Percentiles rank a stretch among this genome's conserved stretches.
phyloP scores from a whole-genome alignment of 2,888 invertebrate species.

The Rapana venosa region DNA sequence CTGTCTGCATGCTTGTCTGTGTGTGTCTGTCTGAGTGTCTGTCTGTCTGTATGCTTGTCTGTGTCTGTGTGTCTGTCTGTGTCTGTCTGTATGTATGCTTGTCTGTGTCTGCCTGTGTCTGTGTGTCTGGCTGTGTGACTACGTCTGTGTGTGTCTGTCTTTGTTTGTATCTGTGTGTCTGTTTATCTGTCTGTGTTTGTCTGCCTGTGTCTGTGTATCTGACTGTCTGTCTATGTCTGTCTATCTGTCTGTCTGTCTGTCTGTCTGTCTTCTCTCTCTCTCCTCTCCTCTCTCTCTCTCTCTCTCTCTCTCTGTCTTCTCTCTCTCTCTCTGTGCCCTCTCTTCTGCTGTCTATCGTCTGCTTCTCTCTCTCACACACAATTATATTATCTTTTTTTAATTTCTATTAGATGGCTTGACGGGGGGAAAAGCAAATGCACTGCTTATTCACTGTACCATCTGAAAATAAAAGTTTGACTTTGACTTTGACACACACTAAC shows the following conservation, averaged over 20 bases:
- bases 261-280: not conserved
- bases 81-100: not conserved
- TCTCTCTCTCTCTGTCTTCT: slow-evolving; percentile 7
- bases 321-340: not conserved
- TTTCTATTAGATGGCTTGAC: not conserved
- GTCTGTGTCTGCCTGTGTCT: not conserved
- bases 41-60: not conserved
- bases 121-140: not conserved
- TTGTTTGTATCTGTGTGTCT: not conserved
- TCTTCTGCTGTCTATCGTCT: too few relatives aligned
- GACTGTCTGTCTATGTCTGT: not conserved
- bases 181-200: not conserved
- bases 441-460: not conserved
- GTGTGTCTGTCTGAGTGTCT: not conserved
- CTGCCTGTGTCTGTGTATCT: not conserved
- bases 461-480: not conserved
- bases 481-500: not conserved
- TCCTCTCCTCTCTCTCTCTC: not conserved
- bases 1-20: not conserved
- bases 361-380: too few relatives aligned
- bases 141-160: not conserved
- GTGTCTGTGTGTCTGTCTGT: not conserved
- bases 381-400: too few relatives aligned
- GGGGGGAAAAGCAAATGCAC: not conserved
- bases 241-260: not conserved